Evolutionary conservation across 2,888 invertebrate genomes (phyloP).

Genomic region (Biston betularia): DNA sequence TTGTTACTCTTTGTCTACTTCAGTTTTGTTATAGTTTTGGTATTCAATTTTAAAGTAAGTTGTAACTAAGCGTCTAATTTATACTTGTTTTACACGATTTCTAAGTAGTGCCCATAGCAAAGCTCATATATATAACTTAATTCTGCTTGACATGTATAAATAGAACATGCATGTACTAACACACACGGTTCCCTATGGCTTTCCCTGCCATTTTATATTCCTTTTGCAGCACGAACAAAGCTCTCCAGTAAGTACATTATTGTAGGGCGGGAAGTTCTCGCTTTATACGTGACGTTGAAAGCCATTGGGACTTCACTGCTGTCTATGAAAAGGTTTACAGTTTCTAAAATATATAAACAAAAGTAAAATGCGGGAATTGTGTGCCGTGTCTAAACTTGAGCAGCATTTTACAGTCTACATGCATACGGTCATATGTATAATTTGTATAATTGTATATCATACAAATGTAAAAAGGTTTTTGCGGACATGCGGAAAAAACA

Average conservation of each 20-base stretch:
- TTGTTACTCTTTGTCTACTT: constrained; percentile 1
- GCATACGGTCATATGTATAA: too few species aligned
- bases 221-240: constrained; percentile 2
- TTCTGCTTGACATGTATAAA: neutral
- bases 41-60: neutral
- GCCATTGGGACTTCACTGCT: constrained; percentile 5
- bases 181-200: constrained; percentile 1
- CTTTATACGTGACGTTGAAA: constrained; percentile 9
- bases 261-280: constrained; percentile 1
- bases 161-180: neutral
- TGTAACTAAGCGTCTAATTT: neutral
- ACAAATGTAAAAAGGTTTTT: too few species aligned
- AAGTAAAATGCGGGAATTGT: neutral
- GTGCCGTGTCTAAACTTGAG: too few species aligned
- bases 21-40: neutral
- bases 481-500: too few species aligned
- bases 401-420: too few species aligned
- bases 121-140: too few species aligned
- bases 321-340: constrained; percentile 2
- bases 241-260: neutral
- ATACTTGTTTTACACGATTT: too few species aligned
- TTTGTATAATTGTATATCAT: too few species aligned
- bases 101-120: too few species aligned
- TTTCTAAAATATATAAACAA: neutral
- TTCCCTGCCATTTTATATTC: neutral